Evolutionary conservation across 2,888 invertebrate genomes (phyloP).

Genomic region (Leptopilina drosophilae): DNA sequence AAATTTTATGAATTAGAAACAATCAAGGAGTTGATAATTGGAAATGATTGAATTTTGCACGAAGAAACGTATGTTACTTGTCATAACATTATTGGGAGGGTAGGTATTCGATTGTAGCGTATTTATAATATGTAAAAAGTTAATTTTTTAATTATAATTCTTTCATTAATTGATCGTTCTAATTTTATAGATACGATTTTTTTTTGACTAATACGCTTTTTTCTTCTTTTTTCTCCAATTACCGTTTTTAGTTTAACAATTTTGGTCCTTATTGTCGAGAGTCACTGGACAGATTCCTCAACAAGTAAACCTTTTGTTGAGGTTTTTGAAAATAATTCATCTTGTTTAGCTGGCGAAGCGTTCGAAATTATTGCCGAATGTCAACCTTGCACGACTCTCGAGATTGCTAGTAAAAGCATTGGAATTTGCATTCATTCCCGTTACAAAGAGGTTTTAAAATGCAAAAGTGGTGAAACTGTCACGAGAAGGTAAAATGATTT

Average conservation of each 20-base stretch:
- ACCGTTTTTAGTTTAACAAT: constrained; percentile 85
- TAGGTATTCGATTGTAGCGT: constrained; percentile 77
- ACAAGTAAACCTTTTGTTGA: constrained; percentile 82
- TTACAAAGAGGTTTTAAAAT: constrained; percentile 89
- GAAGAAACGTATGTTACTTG: constrained; percentile 89
- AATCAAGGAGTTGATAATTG: neutral
- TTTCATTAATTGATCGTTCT: neutral
- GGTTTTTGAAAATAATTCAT: constrained; percentile 85
- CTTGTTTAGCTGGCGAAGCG: constrained; percentile 86
- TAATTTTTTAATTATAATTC: neutral
- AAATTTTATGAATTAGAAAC: neutral
- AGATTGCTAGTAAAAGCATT: constrained; percentile 88
- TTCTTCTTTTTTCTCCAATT: neutral
- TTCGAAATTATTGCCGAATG: constrained; percentile 87
- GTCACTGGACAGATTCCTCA: constrained; percentile 83
- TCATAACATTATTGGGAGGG: constrained; percentile 86
- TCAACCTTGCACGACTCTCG: constrained; percentile 91
- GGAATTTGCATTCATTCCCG: constrained; percentile 90
- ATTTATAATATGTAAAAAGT: constrained; percentile 43
- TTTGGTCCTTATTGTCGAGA: constrained; percentile 89
- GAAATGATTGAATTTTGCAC: constrained; percentile 91
- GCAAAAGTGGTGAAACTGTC: constrained; percentile 88
- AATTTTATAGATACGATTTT: neutral
- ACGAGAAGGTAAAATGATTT: constrained; percentile 82
- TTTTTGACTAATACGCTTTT: too few relatives aligned